Evolutionary conservation across 2,797 vertebrate species (phyloP), one percentile per base, ranked within the genome.

Genomic region (Atherinosoma microstoma): DNA sequence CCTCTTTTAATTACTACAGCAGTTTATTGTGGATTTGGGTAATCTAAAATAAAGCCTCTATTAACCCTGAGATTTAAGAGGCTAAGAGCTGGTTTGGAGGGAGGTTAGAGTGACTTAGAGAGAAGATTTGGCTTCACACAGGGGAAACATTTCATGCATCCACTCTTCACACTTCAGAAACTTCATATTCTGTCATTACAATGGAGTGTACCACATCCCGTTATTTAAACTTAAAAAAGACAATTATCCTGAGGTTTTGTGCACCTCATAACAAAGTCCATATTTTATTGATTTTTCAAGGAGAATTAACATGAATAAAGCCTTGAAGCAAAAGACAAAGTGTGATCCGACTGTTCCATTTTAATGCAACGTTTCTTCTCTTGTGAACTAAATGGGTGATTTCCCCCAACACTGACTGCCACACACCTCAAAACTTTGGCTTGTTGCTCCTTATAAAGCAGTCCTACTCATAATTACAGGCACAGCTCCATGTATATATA

Each of bases 1-100:
- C 75, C 75, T 83, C 84, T 66, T 88, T 89, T 93, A 92, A 93
- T 92, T 91, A 86, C 75, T 71, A 32, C 11, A 30, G 76, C 77
- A 82, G 85, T 91, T 90, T 90, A 91, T 92, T 86, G 84, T 79
- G 45, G 80, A 86, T 63, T 64, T 56, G 71, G 83, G 64, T 65
- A 57, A 71, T 77, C 68, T 84, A 34, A 24, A 66, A 67, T 73
- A 83, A 76, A 90, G 69, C 76, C 62, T 80, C 71, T 73, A 85
- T 90, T 90, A 87, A 87, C 67, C 68, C 64, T 11, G 66, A 70
- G 82, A 78, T 84, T 88, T 81, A 84, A 79, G 64, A 78, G 61
- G 60, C 45, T 4, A 64, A 27, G 38, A 61, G 27, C n/a, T 47
- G 0, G 15, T 35, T 38, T 61, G 58, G 22, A 64, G 20, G 13